Percentiles rank a stretch among this genome's conserved stretches.
phyloP scores from a whole-genome alignment of 2,113 vertebrate genomes.

The Hypanus sabinus region DNA sequence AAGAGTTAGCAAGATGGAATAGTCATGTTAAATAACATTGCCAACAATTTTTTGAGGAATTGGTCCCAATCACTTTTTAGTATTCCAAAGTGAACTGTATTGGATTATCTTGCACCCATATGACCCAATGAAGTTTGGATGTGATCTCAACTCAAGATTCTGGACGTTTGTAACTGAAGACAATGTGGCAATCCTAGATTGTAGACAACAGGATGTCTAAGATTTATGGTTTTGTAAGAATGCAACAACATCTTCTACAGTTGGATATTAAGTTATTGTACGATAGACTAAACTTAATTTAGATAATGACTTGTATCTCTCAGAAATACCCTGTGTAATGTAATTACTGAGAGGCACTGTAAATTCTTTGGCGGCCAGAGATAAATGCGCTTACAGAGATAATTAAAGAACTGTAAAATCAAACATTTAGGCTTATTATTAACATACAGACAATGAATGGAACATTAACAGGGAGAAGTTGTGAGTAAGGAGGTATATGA shows the following conservation, averaged over 20 bases:
- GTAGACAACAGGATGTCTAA: neutral
- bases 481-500: neutral
- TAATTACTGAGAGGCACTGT: neutral
- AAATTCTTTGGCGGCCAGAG: neutral
- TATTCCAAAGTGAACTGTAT: neutral
- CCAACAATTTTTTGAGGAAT: neutral
- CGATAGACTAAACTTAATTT: neutral
- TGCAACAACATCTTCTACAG: neutral
- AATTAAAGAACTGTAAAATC: neutral
- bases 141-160: neutral
- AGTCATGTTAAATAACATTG: neutral
- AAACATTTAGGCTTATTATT: neutral
- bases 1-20: neutral
- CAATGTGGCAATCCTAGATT: neutral
- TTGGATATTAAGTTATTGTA: neutral
- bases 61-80: neutral
- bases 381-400: neutral
- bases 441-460: neutral
- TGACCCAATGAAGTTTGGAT: neutral
- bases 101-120: neutral
- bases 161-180: constrained; percentile 15
- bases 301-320: neutral
- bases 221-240: neutral
- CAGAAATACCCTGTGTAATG: neutral
- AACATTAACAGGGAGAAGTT: neutral